phyloP scores from a whole-genome alignment of 1,140 invertebrate genomes.

The Drosophila yakuba region DNA sequence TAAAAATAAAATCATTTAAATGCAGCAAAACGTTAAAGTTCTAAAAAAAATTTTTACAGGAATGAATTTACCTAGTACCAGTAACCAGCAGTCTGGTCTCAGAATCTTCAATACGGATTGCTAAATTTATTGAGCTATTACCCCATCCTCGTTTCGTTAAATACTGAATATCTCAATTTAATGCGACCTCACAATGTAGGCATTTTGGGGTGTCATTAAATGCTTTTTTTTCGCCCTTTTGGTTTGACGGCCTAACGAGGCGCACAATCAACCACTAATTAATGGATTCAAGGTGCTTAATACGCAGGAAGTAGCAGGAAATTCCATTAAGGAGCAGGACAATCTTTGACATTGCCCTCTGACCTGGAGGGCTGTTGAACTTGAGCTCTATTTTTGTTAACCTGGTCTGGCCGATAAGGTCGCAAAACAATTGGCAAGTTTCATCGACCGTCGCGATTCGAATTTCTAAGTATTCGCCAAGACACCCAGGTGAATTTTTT shows the following conservation, averaged over 20 bases:
- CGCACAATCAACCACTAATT: constrained; percentile 65
- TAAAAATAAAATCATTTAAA: too few species aligned
- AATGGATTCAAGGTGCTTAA: constrained; percentile 56
- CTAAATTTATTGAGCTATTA: constrained; percentile 4
- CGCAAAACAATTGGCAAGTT: constrained; percentile 41
- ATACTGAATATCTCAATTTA: constrained; percentile 28
- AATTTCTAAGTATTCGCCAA: constrained; percentile 2
- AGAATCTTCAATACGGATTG: background rate
- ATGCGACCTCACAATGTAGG: constrained; percentile 8
- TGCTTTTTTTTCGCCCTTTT: constrained; percentile 3
- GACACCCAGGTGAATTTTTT: constrained; percentile 41
- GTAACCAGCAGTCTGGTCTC: too few species aligned
- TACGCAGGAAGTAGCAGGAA: constrained; percentile 34
- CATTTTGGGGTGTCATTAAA: constrained; percentile 33
- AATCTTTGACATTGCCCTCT: constrained; percentile 38
- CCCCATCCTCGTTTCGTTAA: constrained; percentile 1
- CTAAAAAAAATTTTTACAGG: too few species aligned
- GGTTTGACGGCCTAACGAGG: constrained; percentile 41
- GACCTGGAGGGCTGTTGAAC: constrained; percentile 35
- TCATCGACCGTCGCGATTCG: constrained; percentile 48
- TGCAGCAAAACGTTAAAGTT: too few species aligned
- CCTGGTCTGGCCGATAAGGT: constrained; percentile 2
- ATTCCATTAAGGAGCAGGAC: constrained; percentile 22
- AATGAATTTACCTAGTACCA: too few species aligned
- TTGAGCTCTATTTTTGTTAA: background rate